These are phyloP conservation scores for Rutilus rutilus DNA, from an alignment of 2,113 vertebrate species.

Conservation along the genomic window DNA sequence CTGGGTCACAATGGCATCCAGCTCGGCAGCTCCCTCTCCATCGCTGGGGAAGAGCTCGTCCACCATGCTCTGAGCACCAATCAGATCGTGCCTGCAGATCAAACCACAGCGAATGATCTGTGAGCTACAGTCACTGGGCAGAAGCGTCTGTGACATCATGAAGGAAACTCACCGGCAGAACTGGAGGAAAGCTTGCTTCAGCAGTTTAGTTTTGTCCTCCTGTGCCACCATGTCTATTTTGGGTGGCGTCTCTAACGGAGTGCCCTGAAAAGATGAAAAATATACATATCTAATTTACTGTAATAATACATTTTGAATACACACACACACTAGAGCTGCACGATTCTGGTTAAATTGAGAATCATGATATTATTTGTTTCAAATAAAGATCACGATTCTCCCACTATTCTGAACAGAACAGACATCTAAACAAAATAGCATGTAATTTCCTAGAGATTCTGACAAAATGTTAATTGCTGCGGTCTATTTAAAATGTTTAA, in stretches of 20 bases:
- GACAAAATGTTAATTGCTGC: too few species aligned
- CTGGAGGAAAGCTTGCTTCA: constrained; percentile 94
- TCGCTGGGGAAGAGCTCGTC: constrained; percentile 83
- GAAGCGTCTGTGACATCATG: neutral
- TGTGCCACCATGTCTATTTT: constrained; percentile 79
- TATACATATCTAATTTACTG: neutral
- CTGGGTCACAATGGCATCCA: constrained; percentile 84
- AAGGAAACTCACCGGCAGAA: constrained; percentile 85
- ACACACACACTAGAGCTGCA: too few species aligned
- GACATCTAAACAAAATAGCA: too few species aligned
- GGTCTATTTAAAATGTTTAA: too few species aligned
- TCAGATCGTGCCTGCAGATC: constrained; percentile 82
- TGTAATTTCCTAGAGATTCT: too few species aligned
- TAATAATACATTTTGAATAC: too few species aligned
- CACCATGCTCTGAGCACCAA: constrained; percentile 84
- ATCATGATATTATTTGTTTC: too few species aligned
- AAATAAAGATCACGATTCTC: too few species aligned
- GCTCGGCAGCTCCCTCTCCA: constrained; percentile 72
- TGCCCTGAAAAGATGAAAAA: constrained; percentile 70
- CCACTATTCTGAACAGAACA: too few species aligned
- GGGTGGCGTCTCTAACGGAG: constrained; percentile 75
- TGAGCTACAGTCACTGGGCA: neutral
- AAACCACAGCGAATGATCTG: neutral
- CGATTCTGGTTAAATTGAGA: too few species aligned
- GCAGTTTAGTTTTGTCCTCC: constrained; percentile 88